Base-by-base conservation (phyloP, 2,113 vertebrate species). In the Tringa solitaria region DNA sequence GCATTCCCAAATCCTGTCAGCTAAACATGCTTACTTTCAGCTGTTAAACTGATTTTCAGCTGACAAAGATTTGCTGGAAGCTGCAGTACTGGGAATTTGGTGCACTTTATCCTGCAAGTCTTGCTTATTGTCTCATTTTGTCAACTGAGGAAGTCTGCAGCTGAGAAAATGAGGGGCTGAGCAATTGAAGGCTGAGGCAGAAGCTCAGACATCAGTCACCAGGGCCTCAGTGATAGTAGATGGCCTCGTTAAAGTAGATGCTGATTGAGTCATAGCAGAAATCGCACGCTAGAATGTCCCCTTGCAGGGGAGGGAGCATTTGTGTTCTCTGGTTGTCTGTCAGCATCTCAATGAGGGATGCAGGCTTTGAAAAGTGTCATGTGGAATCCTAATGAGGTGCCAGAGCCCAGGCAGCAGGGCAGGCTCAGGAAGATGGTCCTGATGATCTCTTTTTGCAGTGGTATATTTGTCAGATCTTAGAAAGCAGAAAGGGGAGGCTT, bases 311-410 rank as follows among this genome's bases (percentile, higher is more conserved):
- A 93, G 80, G 73, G 87, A 72, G 45, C 68, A 27, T 72, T 90
- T 67, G 61, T 87, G 76, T 83, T 84, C 83, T 82, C 60, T 1
- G 4, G 7, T 92, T 93, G 72, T 91, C 92, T 93, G 87, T 82
- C 72, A 89, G 82, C 83, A 91, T 95, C 85, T 96, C 92, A 61
- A n/a, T 92, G 94, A 95, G 65, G 94, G 89, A 82, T 81, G 79
- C 15, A 57, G 91, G 54, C 95, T 97, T 74, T 76, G 76, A 51
- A 78, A 82, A 9, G 41, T 72, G 82, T 84, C 82, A 70, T 21
- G 73, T 33, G 69, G 93, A 86, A 95, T 96, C 90, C 91, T 95
- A 60, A 89, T 84, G 93, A 95, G 75, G 83, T 63, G 60, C 57
- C 73, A n/a, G 93, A 65, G 84, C n/a, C 14, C 64, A 57, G 87